Evolutionary conservation across 2,888 invertebrate species (phyloP).

Genomic region (Stictocephala bisonia): DNA sequence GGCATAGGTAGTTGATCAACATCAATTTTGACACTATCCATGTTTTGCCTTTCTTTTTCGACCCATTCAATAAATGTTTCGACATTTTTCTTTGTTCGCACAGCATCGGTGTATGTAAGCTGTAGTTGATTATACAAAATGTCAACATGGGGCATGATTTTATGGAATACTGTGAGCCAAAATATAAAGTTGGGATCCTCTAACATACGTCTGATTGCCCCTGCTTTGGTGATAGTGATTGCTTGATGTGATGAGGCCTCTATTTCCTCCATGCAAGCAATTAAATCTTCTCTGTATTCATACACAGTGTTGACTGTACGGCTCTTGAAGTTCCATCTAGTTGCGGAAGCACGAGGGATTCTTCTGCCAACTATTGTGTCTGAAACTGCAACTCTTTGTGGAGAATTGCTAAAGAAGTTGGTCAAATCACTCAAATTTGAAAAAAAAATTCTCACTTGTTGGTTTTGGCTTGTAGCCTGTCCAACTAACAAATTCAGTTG

Average conservation of each 20-base stretch:
- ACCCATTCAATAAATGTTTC: not conserved
- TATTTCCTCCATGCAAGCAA: constrained; percentile 58
- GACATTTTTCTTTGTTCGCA: not conserved
- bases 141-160: constrained; percentile 58
- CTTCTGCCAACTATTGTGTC: constrained; percentile 35
- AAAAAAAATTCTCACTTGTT: constrained; percentile 54
- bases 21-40: not conserved
- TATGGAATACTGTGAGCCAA: constrained; percentile 59
- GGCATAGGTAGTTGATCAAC: not conserved
- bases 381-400: constrained; percentile 55
- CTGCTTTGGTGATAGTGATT: constrained; percentile 45
- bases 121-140: constrained; percentile 55
- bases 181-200: constrained; percentile 53
- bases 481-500: constrained; percentile 53
- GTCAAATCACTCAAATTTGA: constrained; percentile 50
- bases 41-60: not conserved
- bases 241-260: constrained; percentile 48
- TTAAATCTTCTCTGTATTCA: constrained; percentile 55
- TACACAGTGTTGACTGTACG: constrained; percentile 44
- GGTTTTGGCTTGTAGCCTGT: constrained; percentile 46
- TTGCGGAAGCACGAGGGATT: constrained; percentile 16
- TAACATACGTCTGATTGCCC: constrained; percentile 26
- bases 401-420: constrained; percentile 55
- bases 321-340: constrained; percentile 24
- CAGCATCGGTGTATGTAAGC: constrained; percentile 11